A percentile compares a stretch with the other conserved stretches of the same genome.
phyloP scores from a whole-genome alignment of 2,797 vertebrate genomes.

The Fundulus diaphanus region DNA sequence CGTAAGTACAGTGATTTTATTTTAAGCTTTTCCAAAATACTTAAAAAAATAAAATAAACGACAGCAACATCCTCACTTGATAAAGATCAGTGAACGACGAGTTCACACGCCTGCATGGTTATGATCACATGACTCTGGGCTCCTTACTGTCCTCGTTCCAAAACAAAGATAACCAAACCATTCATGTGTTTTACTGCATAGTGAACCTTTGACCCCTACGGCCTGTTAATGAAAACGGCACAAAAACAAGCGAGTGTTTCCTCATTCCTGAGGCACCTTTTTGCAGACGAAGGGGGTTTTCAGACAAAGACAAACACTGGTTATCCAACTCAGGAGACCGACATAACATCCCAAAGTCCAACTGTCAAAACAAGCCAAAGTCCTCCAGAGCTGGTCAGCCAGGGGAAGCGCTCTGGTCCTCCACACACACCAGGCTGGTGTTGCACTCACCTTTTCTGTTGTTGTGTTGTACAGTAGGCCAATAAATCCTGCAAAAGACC shows the following conservation, averaged over 20 bases:
- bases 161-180: neutral
- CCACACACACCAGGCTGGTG: neutral
- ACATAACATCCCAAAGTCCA: slow-evolving; percentile 63
- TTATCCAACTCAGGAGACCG: slow-evolving; percentile 52
- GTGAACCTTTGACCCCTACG: slow-evolving; percentile 9
- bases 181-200: slow-evolving; percentile 5
- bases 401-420: slow-evolving; percentile 10
- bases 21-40: neutral
- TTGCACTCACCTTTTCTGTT: neutral
- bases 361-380: slow-evolving; percentile 73
- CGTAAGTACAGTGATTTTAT: neutral
- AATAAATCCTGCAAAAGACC: neutral
- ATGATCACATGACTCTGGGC: neutral
- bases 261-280: slow-evolving; percentile 29
- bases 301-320: slow-evolving; percentile 25
- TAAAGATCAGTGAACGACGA: slow-evolving; percentile 11
- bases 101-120: neutral
- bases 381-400: slow-evolving; percentile 46
- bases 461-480: neutral
- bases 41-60: too few species aligned
- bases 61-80: neutral
- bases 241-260: slow-evolving; percentile 23
- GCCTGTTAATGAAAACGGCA: slow-evolving; percentile 11
- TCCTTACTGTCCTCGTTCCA: neutral
- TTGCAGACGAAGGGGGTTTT: slow-evolving; percentile 1